A percentile compares a stretch with the other conserved stretches of the same genome.
These are phyloP conservation scores for Anomalospiza imberbis DNA, from an alignment of 2,797 vertebrate species.

Conservation along the genomic window DNA sequence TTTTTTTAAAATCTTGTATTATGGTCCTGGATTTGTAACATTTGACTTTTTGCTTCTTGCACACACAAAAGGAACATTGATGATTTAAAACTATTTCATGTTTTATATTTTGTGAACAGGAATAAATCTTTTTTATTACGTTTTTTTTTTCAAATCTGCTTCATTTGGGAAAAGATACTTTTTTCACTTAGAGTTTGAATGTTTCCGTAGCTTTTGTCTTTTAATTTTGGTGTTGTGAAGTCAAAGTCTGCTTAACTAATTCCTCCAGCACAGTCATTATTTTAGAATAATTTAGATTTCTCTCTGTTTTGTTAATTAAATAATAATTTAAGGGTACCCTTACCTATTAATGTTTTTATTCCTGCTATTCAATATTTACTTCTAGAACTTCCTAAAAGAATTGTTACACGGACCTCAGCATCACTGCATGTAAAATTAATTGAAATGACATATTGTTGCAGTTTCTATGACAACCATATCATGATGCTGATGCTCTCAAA, in stretches of 20 bases:
- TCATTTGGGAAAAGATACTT: slow-evolving; percentile 31
- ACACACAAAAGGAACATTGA: slow-evolving; percentile 60
- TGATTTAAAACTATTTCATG: slow-evolving; percentile 59
- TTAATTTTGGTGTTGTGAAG: slow-evolving; percentile 41
- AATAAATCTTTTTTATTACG: slow-evolving; percentile 10
- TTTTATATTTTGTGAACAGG: slow-evolving; percentile 44
- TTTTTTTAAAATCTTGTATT: slow-evolving; percentile 55
- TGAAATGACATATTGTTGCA: slow-evolving; percentile 77
- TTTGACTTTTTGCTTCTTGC: slow-evolving; percentile 35
- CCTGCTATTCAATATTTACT: slow-evolving; percentile 59
- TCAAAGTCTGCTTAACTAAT: slow-evolving; percentile 42
- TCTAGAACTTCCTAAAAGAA: slow-evolving; percentile 65
- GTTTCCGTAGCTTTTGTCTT: slow-evolving; percentile 9
- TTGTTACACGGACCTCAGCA: slow-evolving; percentile 49
- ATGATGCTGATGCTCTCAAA: slow-evolving; percentile 74
- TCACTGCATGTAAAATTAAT: slow-evolving; percentile 72
- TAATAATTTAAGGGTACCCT: slow-evolving; percentile 11
- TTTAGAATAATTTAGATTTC: slow-evolving; percentile 35
- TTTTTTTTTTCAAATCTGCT: slow-evolving; percentile 1
- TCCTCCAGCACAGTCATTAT: neutral
- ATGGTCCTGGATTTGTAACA: slow-evolving; percentile 58
- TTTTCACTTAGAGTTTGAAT: slow-evolving; percentile 43
- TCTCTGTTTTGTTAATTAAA: slow-evolving; percentile 31
- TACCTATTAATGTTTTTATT: slow-evolving; percentile 28
- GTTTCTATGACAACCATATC: slow-evolving; percentile 80